phyloP scores from a whole-genome alignment of 1,140 invertebrate genomes.

The Drosophila sucinea region DNA sequence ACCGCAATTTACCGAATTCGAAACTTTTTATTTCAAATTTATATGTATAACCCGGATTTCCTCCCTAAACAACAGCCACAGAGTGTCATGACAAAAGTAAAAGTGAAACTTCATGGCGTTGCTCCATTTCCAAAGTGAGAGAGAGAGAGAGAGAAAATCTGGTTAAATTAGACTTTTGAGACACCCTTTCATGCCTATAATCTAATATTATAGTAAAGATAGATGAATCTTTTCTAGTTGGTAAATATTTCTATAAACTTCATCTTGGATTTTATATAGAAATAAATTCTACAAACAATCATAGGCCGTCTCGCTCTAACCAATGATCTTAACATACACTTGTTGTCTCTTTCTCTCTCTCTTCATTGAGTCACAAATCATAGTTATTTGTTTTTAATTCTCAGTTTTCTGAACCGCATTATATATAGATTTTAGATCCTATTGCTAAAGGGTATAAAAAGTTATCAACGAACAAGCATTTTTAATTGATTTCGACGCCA shows the following conservation, averaged over 20 bases:
- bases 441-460: conserved; percentile 50
- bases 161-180: background rate
- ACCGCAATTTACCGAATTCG: background rate
- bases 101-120: background rate
- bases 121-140: background rate
- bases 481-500: conserved; percentile 77
- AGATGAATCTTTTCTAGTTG: too few species aligned
- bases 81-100: background rate
- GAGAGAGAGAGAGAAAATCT: background rate
- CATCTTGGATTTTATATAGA: too few species aligned
- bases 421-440: background rate
- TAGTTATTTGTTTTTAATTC: too few species aligned
- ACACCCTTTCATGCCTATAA: background rate
- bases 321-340: too few species aligned
- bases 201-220: too few species aligned
- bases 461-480: conserved; percentile 70
- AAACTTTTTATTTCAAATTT: background rate
- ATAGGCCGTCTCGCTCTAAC: too few species aligned
- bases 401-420: too few species aligned
- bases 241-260: too few species aligned
- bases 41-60: background rate
- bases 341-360: too few species aligned
- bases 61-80: background rate
- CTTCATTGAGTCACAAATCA: too few species aligned
- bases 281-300: too few species aligned